Conservation (phyloP, 2,888 invertebrate species). For the Coleophora deauratella region DNA sequence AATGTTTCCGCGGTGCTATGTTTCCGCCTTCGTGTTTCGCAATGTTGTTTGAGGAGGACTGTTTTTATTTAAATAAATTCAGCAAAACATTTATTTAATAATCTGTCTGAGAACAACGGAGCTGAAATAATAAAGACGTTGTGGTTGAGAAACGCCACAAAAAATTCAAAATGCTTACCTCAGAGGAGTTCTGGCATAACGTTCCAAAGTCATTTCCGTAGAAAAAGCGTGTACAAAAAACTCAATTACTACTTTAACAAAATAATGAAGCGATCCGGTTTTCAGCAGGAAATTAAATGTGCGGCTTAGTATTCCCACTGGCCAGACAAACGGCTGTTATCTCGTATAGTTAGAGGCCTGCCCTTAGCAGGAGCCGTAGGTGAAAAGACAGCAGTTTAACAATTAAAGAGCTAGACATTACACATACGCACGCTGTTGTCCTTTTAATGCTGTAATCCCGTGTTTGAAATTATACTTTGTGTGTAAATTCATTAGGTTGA, state of each 20-base stretch:
- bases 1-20: too few species aligned
- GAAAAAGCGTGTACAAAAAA: conserved; percentile 62
- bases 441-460: conserved; percentile 38
- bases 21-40: too few species aligned
- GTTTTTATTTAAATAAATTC: too few species aligned
- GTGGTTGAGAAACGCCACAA: too few species aligned
- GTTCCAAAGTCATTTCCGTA: conserved; percentile 56
- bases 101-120: too few species aligned
- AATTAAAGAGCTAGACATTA: conserved; percentile 51
- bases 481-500: conserved; percentile 32
- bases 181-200: conserved; percentile 22
- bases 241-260: conserved; percentile 68
- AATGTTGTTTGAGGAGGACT: too few species aligned
- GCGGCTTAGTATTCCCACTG: conserved; percentile 52
- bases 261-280: conserved; percentile 58
- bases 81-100: too few species aligned
- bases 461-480: conserved; percentile 47
- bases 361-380: conserved; percentile 44
- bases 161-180: not conserved
- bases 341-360: conserved; percentile 55
- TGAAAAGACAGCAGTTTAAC: conserved; percentile 47
- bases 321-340: conserved; percentile 54
- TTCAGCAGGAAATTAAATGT: conserved; percentile 69
- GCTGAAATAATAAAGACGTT: too few species aligned
- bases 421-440: conserved; percentile 39